Evolutionary conservation across 2,113 vertebrate genomes (phyloP).

Genomic region (Zosterops japonicus): DNA sequence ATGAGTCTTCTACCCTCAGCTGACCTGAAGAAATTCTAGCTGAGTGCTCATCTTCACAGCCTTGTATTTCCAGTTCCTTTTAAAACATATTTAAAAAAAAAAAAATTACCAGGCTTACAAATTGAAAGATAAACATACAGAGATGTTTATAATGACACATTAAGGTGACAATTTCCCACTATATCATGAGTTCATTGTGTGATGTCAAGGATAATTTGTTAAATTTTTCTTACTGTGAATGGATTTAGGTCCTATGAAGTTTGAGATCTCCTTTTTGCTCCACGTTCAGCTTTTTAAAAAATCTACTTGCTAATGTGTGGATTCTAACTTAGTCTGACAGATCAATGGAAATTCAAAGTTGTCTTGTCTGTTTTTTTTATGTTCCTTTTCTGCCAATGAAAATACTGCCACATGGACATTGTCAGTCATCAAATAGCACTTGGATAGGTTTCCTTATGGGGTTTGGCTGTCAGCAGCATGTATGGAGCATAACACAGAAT

Average conservation of each 20-base stretch:
- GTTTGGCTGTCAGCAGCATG: background rate
- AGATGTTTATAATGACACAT: background rate
- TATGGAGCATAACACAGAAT: background rate
- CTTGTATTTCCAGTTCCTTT: background rate
- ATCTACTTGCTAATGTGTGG: background rate
- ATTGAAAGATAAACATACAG: background rate
- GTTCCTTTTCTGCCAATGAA: conserved; percentile 1
- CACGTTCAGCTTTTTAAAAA: background rate
- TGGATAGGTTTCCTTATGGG: background rate
- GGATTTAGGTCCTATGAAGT: background rate
- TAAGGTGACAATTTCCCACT: background rate
- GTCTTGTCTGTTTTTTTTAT: background rate
- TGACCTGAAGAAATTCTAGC: conserved; percentile 70
- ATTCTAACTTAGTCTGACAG: background rate
- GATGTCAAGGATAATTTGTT: background rate
- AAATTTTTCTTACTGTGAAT: background rate
- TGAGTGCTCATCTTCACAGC: conserved; percentile 33
- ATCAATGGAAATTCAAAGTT: background rate
- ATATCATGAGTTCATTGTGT: background rate
- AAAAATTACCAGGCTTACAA: background rate
- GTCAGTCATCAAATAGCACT: conserved; percentile 1
- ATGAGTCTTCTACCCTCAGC: conserved; percentile 12
- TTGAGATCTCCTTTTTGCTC: background rate
- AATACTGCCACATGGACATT: background rate
- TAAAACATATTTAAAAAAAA: background rate